Evolutionary conservation across 2,888 invertebrate species (phyloP).

Genomic region (Pammene aurita): DNA sequence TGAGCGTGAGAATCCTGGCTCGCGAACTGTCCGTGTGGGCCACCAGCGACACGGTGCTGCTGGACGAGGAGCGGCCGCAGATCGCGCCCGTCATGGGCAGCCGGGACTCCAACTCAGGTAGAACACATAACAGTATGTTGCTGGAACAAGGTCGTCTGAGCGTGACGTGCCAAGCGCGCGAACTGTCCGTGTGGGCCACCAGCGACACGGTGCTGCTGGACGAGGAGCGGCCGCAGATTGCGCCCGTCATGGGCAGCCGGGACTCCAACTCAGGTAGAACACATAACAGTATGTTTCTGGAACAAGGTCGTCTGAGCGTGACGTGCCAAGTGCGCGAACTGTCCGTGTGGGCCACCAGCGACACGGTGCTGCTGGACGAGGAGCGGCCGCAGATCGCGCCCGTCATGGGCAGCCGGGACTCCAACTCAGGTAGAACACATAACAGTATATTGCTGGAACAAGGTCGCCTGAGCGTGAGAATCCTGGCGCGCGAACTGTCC

Average conservation of each 20-base stretch:
- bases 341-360: conserved; percentile 84
- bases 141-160: conserved; percentile 49
- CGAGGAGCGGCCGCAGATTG: too few species aligned
- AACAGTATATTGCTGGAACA: too few species aligned
- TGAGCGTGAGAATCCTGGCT: conserved; percentile 82
- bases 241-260: too few species aligned
- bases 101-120: conserved; percentile 83
- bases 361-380: too few species aligned
- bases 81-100: conserved; percentile 86
- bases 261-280: too few species aligned
- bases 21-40: conserved; percentile 84
- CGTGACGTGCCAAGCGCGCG: conserved; percentile 83
- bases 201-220: too few species aligned
- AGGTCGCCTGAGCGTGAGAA: conserved; percentile 77
- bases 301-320: conserved; percentile 75
- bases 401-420: too few species aligned
- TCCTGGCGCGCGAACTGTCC: conserved; percentile 83
- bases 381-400: too few species aligned
- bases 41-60: conserved; percentile 76
- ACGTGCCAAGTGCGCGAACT: conserved; percentile 84
- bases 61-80: conserved; percentile 86
- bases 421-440: too few species aligned
- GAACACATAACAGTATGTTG: background rate
- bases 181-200: conserved; percentile 84
- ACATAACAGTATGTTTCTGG: too few species aligned